Evolutionary conservation across 2,888 invertebrate species (phyloP).

Genomic region (Dryobotodes eremita): DNA sequence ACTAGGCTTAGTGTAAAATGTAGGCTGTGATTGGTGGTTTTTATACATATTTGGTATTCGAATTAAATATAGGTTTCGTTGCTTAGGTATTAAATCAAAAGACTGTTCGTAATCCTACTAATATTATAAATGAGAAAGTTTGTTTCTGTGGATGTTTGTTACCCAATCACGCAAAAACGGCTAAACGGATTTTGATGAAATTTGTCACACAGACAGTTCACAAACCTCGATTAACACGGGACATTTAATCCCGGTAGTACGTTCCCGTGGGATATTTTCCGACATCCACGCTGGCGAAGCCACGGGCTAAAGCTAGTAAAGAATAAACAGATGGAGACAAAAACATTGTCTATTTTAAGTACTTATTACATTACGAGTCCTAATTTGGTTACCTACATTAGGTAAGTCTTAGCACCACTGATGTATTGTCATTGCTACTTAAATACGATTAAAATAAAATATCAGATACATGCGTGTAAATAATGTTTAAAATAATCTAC

Average conservation of each 20-base stretch:
- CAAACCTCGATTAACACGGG: background rate
- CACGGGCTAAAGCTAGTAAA: background rate
- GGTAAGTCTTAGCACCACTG: conserved; percentile 71
- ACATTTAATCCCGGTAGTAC: background rate
- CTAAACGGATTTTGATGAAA: background rate
- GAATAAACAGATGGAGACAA: no score
- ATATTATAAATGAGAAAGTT: background rate
- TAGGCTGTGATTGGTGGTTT: conserved; percentile 88
- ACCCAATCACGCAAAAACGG: background rate
- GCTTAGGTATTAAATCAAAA: conserved; percentile 12
- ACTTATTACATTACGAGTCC: conserved; percentile 34
- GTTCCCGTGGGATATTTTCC: background rate
- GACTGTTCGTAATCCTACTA: background rate
- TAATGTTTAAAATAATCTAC: conserved; percentile 53
- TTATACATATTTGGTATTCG: conserved; percentile 86
- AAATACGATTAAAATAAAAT: conserved; percentile 56
- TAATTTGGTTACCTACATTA: conserved; percentile 60
- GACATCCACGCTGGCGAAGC: no score
- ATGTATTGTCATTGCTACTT: conserved; percentile 50
- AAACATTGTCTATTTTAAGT: conserved; percentile 4
- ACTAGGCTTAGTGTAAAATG: conserved; percentile 82
- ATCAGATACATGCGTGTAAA: conserved; percentile 69
- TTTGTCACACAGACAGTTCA: background rate
- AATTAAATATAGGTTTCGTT: conserved; percentile 67
- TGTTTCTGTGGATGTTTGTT: background rate